These are phyloP conservation scores for Brachionus sp. DNA, from an alignment of 1,140 invertebrate species.

Conservation along the genomic window DNA sequence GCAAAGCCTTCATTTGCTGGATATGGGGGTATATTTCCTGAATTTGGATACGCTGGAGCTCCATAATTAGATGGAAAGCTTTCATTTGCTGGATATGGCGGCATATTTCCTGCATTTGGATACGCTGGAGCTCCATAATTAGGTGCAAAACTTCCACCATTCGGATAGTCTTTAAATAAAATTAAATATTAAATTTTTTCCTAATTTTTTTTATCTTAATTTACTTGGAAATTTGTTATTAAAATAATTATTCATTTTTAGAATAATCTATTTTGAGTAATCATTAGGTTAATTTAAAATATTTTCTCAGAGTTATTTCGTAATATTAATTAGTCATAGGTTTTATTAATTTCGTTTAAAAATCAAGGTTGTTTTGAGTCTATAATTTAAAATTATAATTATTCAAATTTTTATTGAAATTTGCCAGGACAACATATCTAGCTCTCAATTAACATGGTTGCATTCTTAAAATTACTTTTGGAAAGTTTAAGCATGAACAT, in stretches of 20 bases:
- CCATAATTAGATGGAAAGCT: background rate
- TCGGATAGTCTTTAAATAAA: background rate
- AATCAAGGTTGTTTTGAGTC: background rate
- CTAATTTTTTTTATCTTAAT: background rate
- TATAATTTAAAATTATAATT: background rate
- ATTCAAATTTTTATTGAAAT: background rate
- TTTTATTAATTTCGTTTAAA: background rate
- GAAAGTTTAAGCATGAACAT: background rate
- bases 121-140: background rate
- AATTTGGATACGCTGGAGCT: background rate
- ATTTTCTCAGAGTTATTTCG: background rate
- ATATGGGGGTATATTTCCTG: background rate
- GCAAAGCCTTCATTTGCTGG: background rate
- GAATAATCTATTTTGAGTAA: background rate
- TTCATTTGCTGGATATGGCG: background rate
- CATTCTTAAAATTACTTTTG: background rate
- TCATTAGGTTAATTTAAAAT: background rate
- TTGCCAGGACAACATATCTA: background rate
- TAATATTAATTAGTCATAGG: background rate
- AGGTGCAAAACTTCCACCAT: background rate
- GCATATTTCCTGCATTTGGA: background rate
- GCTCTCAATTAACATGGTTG: background rate
- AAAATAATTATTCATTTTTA: background rate
- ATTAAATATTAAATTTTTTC: background rate
- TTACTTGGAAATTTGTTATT: background rate